Evolutionary conservation across 2,888 invertebrate genomes (phyloP).

Genomic region (Drosophila dives): DNA sequence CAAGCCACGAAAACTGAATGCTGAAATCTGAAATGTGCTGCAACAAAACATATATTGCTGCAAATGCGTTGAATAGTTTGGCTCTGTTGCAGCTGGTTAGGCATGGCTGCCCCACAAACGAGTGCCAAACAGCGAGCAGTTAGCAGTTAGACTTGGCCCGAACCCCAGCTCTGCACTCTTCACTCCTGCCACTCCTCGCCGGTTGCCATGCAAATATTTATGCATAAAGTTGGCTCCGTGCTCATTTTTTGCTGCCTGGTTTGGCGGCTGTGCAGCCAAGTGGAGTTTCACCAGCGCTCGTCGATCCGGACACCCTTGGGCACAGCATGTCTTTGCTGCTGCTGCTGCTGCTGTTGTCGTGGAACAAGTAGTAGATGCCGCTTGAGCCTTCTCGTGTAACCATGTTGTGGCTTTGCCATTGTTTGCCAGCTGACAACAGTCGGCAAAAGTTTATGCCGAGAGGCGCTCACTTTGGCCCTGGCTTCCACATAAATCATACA

Average conservation of each 20-base stretch:
- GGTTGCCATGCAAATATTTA: constrained; percentile 73
- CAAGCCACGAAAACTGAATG: constrained; percentile 27
- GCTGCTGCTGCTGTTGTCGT: constrained; percentile 2
- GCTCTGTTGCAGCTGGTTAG: constrained; percentile 31
- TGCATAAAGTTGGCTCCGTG: constrained; percentile 78
- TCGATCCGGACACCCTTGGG: constrained; percentile 19
- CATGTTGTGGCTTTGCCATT: constrained; percentile 75
- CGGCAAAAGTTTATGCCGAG: constrained; percentile 75
- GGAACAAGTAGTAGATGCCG: constrained; percentile 36
- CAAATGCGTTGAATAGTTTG: constrained; percentile 66
- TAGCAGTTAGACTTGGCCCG: constrained; percentile 5
- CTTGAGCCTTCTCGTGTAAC: constrained; percentile 58
- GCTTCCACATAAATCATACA: constrained; percentile 70
- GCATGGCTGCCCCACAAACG: constrained; percentile 17
- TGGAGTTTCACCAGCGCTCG: constrained; percentile 36
- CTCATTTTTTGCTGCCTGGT: constrained; percentile 61
- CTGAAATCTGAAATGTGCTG: not conserved
- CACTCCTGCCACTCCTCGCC: constrained; percentile 18
- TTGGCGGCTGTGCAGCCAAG: constrained; percentile 56
- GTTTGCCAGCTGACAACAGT: constrained; percentile 79
- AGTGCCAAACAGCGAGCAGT: constrained; percentile 23
- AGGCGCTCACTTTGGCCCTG: constrained; percentile 60
- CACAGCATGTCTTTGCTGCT: not conserved
- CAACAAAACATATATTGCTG: constrained; percentile 18
- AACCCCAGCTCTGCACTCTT: constrained; percentile 1